Base-by-base conservation (phyloP, 2,888 invertebrate species). In the Noctua comes region DNA sequence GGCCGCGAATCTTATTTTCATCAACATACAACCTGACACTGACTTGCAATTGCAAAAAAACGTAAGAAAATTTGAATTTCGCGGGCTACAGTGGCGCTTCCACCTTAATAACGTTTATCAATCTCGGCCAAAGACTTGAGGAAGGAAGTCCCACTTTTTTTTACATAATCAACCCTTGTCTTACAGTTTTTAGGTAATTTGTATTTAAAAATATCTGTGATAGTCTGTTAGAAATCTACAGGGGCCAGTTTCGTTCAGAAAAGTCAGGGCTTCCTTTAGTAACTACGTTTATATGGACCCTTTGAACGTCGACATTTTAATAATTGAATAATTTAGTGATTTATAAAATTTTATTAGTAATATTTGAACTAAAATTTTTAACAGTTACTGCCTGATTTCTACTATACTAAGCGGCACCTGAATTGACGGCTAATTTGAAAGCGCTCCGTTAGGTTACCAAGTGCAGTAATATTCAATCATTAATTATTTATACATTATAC, bases 281-380 rank as follows among this genome's bases (percentile, higher is more conserved):
- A 79, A 75, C 64, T 72, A 72, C 59, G 72, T 71, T 59, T 68
- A 68, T 77, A 43, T 40, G 10, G 31, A 66, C 77, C 84, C 77
- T 77, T 74, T 74, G 74, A 69, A 84, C 36, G 46, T 72, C 40
- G 65, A 84, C 31, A 18, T 66, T 57, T 27, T 62, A 43, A 48
- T 75, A 43, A 54, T 75, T 76, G 48, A 73, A 13, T n/a, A 1
- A 31, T 40, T 65, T 82, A 31, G 43, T 64, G 51, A 73, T 4
- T 43, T 66, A 11, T 13, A 57, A 57, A 66, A 46, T 73, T 54
- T 24, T 13, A 43, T 27, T 48, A 36, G 6, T 31, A 71, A 68
- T 4, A 36, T 46, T 77, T 66, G 16, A 70, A 54, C 72, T 18
- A 54, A 54, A 7, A 5, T n/a, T 71, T 40, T n/a, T 11, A 36